Conservation (phyloP, 2,888 invertebrate genomes). For the Volucella inanis region DNA sequence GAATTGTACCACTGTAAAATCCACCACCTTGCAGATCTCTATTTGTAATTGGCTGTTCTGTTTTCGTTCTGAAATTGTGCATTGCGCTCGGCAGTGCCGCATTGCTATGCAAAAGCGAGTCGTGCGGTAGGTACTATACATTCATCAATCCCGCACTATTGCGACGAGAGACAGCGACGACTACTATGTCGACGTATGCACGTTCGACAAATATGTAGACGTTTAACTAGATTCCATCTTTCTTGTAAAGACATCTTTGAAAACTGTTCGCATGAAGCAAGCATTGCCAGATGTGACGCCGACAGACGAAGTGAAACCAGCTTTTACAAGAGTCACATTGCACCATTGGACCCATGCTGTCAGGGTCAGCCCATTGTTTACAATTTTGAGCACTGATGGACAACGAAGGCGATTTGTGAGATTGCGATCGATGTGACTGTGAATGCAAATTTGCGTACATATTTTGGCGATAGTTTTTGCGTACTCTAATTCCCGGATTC, state of each 20-base stretch:
- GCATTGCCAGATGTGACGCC: background rate
- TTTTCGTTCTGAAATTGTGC: conserved; percentile 9
- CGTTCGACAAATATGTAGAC: conserved; percentile 17
- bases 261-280: conserved; percentile 4
- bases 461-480: too few species aligned
- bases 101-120: conserved; percentile 55
- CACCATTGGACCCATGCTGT: too few species aligned
- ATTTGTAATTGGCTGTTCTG: background rate
- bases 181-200: conserved; percentile 24
- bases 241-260: background rate
- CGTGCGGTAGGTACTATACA: conserved; percentile 10
- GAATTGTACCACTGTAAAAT: conserved; percentile 27
- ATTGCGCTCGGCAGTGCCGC: background rate
- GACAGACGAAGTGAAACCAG: too few species aligned
- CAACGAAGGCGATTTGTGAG: too few species aligned
- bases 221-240: too few species aligned
- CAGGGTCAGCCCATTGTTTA: too few species aligned
- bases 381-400: too few species aligned
- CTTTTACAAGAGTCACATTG: too few species aligned
- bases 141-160: conserved; percentile 17
- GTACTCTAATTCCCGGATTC: too few species aligned
- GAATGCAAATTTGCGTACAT: too few species aligned
- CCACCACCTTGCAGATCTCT: background rate
- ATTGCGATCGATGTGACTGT: too few species aligned
- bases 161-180: conserved; percentile 45